Evolutionary conservation across 2,113 vertebrate species (phyloP), one percentile per base, ranked within the genome.

Genomic region (Paraplagusia blochii): DNA sequence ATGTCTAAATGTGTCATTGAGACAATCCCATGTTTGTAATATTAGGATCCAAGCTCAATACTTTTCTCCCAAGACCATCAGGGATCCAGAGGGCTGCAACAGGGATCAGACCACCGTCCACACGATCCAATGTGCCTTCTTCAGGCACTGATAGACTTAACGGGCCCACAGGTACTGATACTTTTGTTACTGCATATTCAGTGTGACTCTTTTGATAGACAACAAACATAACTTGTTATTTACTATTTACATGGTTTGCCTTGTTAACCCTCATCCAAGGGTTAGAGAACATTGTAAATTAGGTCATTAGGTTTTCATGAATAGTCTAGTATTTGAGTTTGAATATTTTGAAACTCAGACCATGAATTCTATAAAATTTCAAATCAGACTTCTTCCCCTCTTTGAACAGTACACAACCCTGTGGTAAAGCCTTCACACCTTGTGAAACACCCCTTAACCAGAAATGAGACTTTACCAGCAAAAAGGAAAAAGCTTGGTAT

Each of bases 401-500:
- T 2, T 58, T 60, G 18, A 7, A 55, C 36, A 67, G 53, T 36
- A 12, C 0, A 64, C 5, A 60, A 73, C 14, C 16, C 29, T 19
- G 18, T 22, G 11, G 47, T 18, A 0, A 85, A 66, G 58, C 44
- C 34, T 16, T 14, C 29, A 12, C 77, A 69, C 53, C 34, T 36
- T 38, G 81, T 61, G 69, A 87, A 56, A 36, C 78, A 75, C 0
- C n/a, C 16, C 1, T 29, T 79, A 38, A 42, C 17, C 18, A 71
- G 53, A 58, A 58, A n/a, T 16, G 71, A 83, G 29, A 2, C 16
- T 36, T 50, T 81, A 1, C 67, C 66, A 2, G 1, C 38, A 2
- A 54, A 68, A 18, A 86, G 83, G 64, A 82, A 36, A 52, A 85
- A 72, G 68, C 67, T 44, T 0, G 83, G 85, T 87, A 75, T 74